These are phyloP conservation scores for Tachycineta bicolor DNA, from an alignment of 2,113 vertebrate species.

Conservation along the genomic window DNA sequence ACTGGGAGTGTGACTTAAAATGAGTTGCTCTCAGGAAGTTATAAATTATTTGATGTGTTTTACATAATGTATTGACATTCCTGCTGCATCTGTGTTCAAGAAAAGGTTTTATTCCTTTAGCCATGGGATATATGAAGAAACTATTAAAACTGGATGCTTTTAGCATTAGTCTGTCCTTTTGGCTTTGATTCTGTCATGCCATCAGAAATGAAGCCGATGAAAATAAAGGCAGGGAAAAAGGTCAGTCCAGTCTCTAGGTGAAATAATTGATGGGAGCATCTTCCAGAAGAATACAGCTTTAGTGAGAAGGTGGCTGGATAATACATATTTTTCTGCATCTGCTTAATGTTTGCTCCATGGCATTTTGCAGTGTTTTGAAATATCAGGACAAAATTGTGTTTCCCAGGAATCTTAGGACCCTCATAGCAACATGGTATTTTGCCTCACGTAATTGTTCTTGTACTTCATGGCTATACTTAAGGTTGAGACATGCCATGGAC, in stretches of 20 bases:
- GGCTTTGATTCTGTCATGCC: background rate
- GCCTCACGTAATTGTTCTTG: background rate
- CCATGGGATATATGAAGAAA: background rate
- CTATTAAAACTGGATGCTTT: background rate
- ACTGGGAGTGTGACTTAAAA: background rate
- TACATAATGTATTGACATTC: constrained; percentile 15
- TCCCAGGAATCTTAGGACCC: background rate
- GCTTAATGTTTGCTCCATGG: background rate
- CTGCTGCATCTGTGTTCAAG: background rate
- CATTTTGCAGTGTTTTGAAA: background rate
- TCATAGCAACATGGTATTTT: background rate
- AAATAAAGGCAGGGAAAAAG: background rate
- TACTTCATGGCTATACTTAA: background rate
- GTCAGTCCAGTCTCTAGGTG: background rate
- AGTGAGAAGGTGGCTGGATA: background rate
- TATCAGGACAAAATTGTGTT: background rate
- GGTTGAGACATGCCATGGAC: background rate
- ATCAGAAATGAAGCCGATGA: background rate
- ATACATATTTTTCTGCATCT: background rate
- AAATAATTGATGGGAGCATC: background rate
- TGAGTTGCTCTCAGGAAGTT: background rate
- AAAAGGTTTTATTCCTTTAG: background rate
- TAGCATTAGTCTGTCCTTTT: background rate
- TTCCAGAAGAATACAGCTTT: background rate
- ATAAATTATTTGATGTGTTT: constrained; percentile 39